phyloP scores from a whole-genome alignment of 1,140 invertebrate species.

The Charaxes varanes region DNA sequence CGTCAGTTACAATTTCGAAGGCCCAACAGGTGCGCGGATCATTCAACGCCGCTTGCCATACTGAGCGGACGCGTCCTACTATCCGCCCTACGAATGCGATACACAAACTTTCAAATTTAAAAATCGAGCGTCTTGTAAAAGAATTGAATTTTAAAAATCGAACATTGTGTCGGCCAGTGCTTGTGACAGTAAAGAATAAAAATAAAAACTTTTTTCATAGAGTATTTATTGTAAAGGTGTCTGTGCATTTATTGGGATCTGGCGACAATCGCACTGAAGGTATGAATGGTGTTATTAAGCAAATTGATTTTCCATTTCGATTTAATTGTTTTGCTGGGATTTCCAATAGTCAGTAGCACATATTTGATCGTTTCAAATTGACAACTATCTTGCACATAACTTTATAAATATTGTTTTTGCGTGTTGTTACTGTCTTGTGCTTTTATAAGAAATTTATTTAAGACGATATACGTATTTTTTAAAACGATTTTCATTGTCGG shows the following conservation, averaged over 20 bases:
- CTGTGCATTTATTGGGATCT: conserved; percentile 5
- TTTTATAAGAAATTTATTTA: no score
- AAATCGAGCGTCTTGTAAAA: conserved; percentile 6
- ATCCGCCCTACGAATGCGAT: not conserved
- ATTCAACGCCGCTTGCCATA: conserved; percentile 30
- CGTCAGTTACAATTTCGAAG: no score
- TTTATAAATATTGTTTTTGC: no score
- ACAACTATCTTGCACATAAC: no score
- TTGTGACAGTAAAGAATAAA: not conserved
- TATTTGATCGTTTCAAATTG: no score
- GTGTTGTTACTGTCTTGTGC: no score
- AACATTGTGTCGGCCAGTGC: no score
- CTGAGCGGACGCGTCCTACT: conserved; percentile 26
- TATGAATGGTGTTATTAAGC: conserved; percentile 11
- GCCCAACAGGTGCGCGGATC: conserved; percentile 39
- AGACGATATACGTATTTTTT: no score
- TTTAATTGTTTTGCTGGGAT: conserved; percentile 7
- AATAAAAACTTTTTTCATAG: conserved; percentile 1
- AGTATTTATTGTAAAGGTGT: conserved; percentile 2
- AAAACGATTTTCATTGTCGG: no score
- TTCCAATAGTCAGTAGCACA: no score
- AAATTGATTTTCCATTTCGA: conserved; percentile 5
- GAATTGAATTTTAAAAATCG: no score
- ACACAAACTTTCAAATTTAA: conserved; percentile 4
- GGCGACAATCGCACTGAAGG: conserved; percentile 3